Conservation (phyloP, 2,888 invertebrate genomes). For the Eupithecia insigniata region DNA sequence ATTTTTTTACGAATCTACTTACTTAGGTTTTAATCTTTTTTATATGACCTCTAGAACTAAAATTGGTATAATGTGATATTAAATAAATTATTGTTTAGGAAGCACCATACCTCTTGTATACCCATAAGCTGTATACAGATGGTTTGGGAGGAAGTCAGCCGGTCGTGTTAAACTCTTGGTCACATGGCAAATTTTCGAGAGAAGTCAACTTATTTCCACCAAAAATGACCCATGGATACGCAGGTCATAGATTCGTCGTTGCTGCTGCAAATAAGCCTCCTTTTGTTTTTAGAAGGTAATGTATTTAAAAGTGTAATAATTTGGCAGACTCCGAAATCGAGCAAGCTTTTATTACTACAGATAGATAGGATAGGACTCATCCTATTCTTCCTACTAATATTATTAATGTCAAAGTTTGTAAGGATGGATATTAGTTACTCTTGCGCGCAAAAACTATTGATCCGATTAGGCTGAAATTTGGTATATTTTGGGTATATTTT, state of each 20-base stretch:
- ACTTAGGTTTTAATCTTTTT: not conserved
- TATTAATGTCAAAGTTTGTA: no score
- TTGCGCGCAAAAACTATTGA: no score
- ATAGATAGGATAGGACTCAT: not conserved
- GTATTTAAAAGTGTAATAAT: no score
- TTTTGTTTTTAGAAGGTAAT: constrained; percentile 87
- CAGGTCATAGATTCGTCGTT: constrained; percentile 89
- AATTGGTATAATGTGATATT: not conserved
- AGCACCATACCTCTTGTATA: constrained; percentile 88
- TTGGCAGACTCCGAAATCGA: no score
- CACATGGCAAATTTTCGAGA: constrained; percentile 85
- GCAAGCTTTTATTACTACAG: not conserved
- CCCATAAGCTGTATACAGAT: constrained; percentile 89
- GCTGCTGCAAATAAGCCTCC: constrained; percentile 90
- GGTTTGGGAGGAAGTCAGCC: constrained; percentile 89
- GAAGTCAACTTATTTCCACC: constrained; percentile 87
- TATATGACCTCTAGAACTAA: not conserved
- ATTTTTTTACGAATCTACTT: not conserved
- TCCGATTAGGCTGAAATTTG: no score
- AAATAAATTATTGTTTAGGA: constrained; percentile 72
- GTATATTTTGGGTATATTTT: no score
- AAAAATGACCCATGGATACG: constrained; percentile 88
- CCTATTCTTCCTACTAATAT: no score
- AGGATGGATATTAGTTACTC: no score
- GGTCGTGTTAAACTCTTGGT: constrained; percentile 89